Evolutionary conservation across 2,113 vertebrate genomes (phyloP), one percentile per base, ranked within the genome.

Genomic region (Tragelaphus imberbis): DNA sequence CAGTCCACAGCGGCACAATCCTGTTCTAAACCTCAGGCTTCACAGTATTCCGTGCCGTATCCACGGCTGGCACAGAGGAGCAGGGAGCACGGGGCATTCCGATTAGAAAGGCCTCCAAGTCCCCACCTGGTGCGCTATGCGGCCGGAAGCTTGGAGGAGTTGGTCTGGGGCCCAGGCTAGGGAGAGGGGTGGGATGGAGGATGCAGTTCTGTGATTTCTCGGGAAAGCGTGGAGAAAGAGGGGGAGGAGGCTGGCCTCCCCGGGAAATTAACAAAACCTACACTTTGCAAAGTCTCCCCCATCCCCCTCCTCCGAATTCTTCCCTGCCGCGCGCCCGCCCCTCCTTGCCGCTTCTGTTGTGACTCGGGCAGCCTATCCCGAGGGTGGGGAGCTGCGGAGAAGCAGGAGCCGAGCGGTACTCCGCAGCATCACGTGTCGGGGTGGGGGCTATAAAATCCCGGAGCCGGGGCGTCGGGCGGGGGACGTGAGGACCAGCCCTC

Each of bases 401-500:
- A 98, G 98, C 98, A 98, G 97, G 99, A 99, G 99, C 99, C 98
- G 99, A 99, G 99, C 99, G 97, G 98, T 98, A 98, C 98, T 98
- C 97, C 93, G 98, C 98, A 98, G 98, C 98, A 97, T 99, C 99
- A 99, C 99, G 99, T 99, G 99, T 99, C 98, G 97, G 98, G 91
- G 98, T 98, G 98, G 99, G 99, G 99, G 99, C 98, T 99, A 98
- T 99, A 99, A 99, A 99, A 99, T 99, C 99, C 98, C 97, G 97
- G 98, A 99, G 99, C 98, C 98, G 98, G 99, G 99, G 98, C 99
- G 98, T 99, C 99, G 99, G 99, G 99, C 99, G 99, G 99, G 99
- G 99, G 99, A 99, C 99, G 99, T 98, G 99, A 99, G 99, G 99
- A 99, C 99, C 99, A 99, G 98, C 99, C 99, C 99, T 99, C 99